Evolutionary conservation across 2,113 vertebrate species (phyloP), one percentile per base, ranked within the genome.

Genomic region (Catharus bicknelli): DNA sequence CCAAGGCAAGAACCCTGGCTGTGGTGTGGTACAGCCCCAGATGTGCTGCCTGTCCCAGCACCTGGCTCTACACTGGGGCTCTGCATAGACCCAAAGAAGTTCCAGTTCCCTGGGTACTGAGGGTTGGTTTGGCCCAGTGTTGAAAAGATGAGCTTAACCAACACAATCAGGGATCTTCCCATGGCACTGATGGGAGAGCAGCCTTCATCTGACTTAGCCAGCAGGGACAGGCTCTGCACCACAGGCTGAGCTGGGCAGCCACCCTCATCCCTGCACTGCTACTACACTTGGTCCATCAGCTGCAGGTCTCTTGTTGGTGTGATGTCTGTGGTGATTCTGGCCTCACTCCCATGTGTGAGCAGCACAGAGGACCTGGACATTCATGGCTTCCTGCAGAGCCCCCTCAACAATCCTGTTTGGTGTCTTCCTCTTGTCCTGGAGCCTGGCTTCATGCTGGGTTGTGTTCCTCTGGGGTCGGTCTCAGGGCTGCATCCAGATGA

Each of bases 331-430:
- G 50, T 17, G 42, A 32, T 55, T 36, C n/a, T 50, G 63, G 42
- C 70, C 38, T 87, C 16, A 0, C 7, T 45, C 25, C 47, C 23
- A 0, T 17, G 15, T 1, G 4, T 62, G 2, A 2, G 64, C 64
- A 74, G 48, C 61, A 32, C 13, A 27, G 57, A 36, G 42, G 22
- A 34, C n/a, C 15, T 2, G 1, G 48, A 30, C 25, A 57, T 47
- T 14, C 7, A 1, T 2, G 1, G 36, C 43, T 84, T 86, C 18
- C 23, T 6, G 2, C 27, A 58, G 34, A 63, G 19, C 9, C 30
- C n/a, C 2, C 32, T 1, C 0, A 34, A 7, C 29, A 45, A 4
- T 57, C 63, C 38, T 0, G 0, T 14, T 43, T 0, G 0, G 20
- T 89, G 73, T 68, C 58, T 59, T 80, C 34, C 25, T 74, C 32